A percentile compares a stretch with the other conserved stretches of the same genome.
Evolutionary conservation across 2,888 invertebrate genomes (phyloP).

Genomic region (Rhorus exstirpatorius): DNA sequence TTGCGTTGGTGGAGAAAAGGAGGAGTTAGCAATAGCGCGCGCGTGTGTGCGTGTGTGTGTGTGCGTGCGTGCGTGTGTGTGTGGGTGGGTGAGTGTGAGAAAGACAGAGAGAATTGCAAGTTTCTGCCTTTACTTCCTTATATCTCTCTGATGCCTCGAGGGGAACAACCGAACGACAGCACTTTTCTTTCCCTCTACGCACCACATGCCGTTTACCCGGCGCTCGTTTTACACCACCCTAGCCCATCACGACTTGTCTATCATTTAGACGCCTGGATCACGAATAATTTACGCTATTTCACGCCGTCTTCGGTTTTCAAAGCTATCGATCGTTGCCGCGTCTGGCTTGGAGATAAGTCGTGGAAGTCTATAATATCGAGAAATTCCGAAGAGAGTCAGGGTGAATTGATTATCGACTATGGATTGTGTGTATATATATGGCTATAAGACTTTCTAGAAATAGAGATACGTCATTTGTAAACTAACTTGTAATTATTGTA

Average conservation of each 20-base stretch:
- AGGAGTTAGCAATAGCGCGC: conserved; percentile 10
- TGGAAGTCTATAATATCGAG: conserved; percentile 14
- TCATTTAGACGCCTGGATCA: conserved; percentile 56
- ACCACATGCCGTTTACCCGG: conserved; percentile 25
- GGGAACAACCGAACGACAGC: conserved; percentile 61
- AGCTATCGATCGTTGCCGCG: conserved; percentile 56
- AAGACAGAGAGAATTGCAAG: conserved; percentile 58
- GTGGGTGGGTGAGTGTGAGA: no score
- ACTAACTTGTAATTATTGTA: conserved; percentile 22
- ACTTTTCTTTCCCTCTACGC: conserved; percentile 18
- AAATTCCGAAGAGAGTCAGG: neutral
- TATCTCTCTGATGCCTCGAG: conserved; percentile 26
- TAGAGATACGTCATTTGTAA: conserved; percentile 21
- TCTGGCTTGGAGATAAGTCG: conserved; percentile 9
- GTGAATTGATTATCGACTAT: conserved; percentile 18
- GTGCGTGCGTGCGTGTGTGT: conserved; percentile 40
- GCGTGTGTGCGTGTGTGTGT: neutral
- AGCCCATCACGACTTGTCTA: conserved; percentile 52
- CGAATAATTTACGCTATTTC: conserved; percentile 62
- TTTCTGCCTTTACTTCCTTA: conserved; percentile 57
- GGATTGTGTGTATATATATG: neutral
- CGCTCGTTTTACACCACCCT: conserved; percentile 53
- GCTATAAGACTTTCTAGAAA: conserved; percentile 11
- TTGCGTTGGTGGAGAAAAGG: conserved; percentile 70
- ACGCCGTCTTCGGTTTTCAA: conserved; percentile 20